phyloP scores from a whole-genome alignment of 2,113 vertebrate genomes.

The Lota lota region DNA sequence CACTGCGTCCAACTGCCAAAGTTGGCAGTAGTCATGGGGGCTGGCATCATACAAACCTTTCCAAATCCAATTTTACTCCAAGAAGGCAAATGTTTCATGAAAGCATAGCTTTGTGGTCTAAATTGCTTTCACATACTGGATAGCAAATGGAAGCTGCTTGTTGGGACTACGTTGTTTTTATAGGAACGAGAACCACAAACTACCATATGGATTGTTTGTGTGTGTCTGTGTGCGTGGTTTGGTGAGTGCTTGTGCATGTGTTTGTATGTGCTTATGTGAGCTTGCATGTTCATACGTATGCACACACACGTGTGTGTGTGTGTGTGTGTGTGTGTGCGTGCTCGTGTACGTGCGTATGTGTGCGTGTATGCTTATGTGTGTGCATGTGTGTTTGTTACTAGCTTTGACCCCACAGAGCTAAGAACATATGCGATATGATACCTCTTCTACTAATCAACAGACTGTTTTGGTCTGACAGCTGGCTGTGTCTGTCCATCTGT shows the following conservation, averaged over 20 bases:
- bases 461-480: slow-evolving; percentile 33
- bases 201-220: too few species aligned
- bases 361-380: not conserved
- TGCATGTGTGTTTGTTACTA: slow-evolving; percentile 2
- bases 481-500: slow-evolving; percentile 35
- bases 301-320: slow-evolving; percentile 12
- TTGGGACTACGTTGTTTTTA: slow-evolving; percentile 13
- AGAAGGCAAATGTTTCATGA: slow-evolving; percentile 18
- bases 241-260: not conserved
- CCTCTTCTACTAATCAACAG: slow-evolving; percentile 25
- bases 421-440: slow-evolving; percentile 37
- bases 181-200: not conserved
- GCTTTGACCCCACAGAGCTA: slow-evolving; percentile 24
- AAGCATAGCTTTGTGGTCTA: slow-evolving; percentile 33
- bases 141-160: slow-evolving; percentile 24
- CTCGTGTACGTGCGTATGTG: slow-evolving; percentile 9
- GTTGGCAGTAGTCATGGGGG: slow-evolving; percentile 21
- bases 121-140: slow-evolving; percentile 54
- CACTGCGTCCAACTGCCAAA: slow-evolving; percentile 1
- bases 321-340: slow-evolving; percentile 21
- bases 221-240: not conserved
- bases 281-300: not conserved
- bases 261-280: slow-evolving; percentile 4
- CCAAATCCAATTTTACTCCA: slow-evolving; percentile 36
- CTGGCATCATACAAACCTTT: slow-evolving; percentile 29